Conservation (phyloP, 2,113 vertebrate genomes). For the Hemibagrus wyckioides region DNA sequence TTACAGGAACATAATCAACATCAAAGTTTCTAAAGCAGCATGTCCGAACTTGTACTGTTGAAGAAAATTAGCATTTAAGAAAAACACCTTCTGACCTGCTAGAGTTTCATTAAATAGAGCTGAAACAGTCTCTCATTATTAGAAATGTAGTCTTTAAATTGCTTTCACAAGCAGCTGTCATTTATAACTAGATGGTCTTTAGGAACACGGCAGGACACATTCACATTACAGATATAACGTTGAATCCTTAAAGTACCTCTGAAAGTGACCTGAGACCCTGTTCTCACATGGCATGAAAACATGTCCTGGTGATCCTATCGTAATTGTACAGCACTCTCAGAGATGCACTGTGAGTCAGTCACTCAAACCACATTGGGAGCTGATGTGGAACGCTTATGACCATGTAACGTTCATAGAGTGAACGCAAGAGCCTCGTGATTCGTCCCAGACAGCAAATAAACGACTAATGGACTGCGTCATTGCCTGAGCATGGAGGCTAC, state of each 20-base stretch:
- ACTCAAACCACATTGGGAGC: too few species aligned
- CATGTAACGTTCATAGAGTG: background rate
- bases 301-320: background rate
- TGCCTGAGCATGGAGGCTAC: background rate
- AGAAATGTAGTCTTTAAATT: background rate
- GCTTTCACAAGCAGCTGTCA: background rate
- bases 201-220: too few species aligned
- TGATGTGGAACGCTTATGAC: too few species aligned
- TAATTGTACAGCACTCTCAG: too few species aligned
- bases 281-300: background rate
- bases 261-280: too few species aligned
- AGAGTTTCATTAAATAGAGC: background rate
- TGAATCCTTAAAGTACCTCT: too few species aligned
- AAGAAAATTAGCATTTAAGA: background rate
- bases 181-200: background rate
- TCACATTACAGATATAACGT: too few species aligned
- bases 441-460: background rate
- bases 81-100: background rate
- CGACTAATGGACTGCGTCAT: background rate
- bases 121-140: too few species aligned
- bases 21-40: background rate
- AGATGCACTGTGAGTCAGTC: too few species aligned
- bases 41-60: background rate
- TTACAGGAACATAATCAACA: background rate
- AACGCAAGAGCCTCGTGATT: background rate